Percentiles rank a stretch among this genome's conserved stretches.
Conservation (phyloP, 2,888 invertebrate species). For the Trachelus tabidus region DNA sequence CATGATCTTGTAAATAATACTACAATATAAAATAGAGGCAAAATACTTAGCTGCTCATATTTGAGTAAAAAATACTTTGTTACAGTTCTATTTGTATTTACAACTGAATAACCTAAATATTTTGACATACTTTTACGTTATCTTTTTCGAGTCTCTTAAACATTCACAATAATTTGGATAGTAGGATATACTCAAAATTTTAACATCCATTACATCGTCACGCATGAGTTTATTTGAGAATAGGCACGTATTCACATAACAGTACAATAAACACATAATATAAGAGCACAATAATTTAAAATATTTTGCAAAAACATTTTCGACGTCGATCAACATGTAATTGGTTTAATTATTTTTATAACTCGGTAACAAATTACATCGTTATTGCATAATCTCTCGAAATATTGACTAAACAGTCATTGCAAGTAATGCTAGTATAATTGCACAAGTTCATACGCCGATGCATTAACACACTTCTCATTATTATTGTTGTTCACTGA, state of each 20-base stretch:
- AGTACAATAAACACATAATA: neutral
- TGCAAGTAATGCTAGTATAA: no score
- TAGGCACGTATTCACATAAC: neutral
- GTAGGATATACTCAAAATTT: neutral
- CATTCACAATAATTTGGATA: neutral
- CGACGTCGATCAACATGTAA: neutral
- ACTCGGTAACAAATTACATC: neutral
- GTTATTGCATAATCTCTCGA: no score
- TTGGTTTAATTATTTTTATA: neutral
- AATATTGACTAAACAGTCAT: no score
- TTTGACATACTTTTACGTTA: no score
- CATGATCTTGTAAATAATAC: neutral
- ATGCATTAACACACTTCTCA: no score
- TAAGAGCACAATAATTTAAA: neutral
- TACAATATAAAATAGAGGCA: neutral
- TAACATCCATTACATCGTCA: neutral
- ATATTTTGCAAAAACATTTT: neutral
- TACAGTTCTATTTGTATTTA: neutral
- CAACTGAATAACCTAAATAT: no score
- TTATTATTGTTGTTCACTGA: no score
- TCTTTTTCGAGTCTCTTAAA: no score
- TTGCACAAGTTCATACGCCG: no score
- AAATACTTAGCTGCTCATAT: neutral
- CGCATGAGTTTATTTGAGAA: neutral
- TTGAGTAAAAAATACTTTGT: neutral